These are phyloP conservation scores for Encarsia formosa DNA, from an alignment of 2,888 invertebrate genomes.

Conservation along the genomic window DNA sequence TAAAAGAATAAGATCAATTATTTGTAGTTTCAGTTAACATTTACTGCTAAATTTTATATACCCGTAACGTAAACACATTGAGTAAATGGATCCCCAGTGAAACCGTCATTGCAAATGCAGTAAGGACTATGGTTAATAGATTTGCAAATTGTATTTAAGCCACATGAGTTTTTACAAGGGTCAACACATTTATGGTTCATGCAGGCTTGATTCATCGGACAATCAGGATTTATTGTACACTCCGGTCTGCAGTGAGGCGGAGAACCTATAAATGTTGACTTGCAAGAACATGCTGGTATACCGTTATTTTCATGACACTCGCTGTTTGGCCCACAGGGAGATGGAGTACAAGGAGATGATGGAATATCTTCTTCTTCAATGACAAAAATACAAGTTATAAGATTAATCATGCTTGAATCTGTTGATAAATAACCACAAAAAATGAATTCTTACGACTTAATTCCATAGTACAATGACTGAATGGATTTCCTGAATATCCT, in stretches of 20 bases:
- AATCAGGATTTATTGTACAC: constrained; percentile 56
- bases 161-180: constrained; percentile 58
- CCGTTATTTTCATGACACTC: constrained; percentile 52
- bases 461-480: constrained; percentile 32
- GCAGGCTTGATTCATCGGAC: constrained; percentile 56
- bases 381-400: constrained; percentile 10
- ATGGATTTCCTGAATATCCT: constrained; percentile 51
- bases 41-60: no score
- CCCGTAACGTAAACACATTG: constrained; percentile 3
- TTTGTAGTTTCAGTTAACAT: no score
- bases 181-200: constrained; percentile 56
- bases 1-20: no score
- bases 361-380: constrained; percentile 45
- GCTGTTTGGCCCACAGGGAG: constrained; percentile 55
- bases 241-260: constrained; percentile 56
- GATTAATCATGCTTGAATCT: no score
- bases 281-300: constrained; percentile 55
- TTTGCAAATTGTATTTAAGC: constrained; percentile 55
- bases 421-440: no score
- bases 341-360: constrained; percentile 56
- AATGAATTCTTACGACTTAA: no score
- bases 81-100: constrained; percentile 58
- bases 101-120: constrained; percentile 56
- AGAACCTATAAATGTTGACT: constrained; percentile 53
- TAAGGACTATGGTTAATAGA: constrained; percentile 60